Conservation (phyloP, 2,113 vertebrate species). For the Trogon surrucura region DNA sequence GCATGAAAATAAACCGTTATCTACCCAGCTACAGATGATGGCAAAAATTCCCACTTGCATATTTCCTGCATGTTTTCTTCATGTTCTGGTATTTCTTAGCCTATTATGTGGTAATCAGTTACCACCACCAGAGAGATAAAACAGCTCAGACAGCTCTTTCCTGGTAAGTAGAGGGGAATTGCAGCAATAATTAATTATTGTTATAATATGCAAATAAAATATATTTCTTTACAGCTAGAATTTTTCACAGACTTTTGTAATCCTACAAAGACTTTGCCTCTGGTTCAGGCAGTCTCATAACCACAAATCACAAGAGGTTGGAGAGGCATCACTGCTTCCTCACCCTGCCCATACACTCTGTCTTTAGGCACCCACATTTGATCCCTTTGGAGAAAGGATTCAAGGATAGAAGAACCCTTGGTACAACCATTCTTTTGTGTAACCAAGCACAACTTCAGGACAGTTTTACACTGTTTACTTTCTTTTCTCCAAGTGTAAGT, state of each 20-base stretch:
- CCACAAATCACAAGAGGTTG: background rate
- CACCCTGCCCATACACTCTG: background rate
- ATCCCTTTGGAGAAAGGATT: background rate
- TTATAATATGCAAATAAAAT: background rate
- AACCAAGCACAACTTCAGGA: background rate
- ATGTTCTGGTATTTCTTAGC: background rate
- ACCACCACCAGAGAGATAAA: background rate
- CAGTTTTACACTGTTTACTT: background rate
- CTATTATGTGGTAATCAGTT: background rate
- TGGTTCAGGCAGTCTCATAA: background rate
- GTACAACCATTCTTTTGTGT: background rate
- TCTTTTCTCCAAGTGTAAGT: background rate
- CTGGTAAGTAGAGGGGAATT: background rate
- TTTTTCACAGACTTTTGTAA: background rate
- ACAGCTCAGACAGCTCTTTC: background rate
- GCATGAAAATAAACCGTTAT: constrained; percentile 1
- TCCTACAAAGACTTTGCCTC: background rate
- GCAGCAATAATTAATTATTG: background rate
- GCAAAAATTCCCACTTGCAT: background rate
- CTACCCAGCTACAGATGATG: background rate
- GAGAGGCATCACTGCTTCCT: background rate
- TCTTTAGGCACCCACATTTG: background rate
- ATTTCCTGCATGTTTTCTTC: background rate
- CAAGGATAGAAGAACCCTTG: background rate
- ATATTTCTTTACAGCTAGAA: background rate